A percentile compares a stretch with the other conserved stretches of the same genome.
These are phyloP conservation scores for Eupsilia transversa DNA, from an alignment of 2,888 invertebrate species.

Conservation along the genomic window DNA sequence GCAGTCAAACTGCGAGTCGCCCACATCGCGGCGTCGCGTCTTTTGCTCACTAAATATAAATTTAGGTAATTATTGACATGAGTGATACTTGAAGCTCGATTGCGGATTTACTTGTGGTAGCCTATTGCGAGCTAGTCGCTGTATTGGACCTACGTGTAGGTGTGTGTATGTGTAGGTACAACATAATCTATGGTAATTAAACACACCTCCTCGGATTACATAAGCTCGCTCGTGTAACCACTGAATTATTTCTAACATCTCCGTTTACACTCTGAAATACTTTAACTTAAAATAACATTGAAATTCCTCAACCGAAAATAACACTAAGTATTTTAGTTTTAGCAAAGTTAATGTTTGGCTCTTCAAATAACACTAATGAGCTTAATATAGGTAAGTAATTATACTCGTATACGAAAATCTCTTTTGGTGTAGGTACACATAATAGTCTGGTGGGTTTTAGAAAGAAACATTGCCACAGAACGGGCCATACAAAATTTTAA, in stretches of 20 bases:
- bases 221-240: constrained; percentile 4
- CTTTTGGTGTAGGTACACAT: constrained; percentile 4
- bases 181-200: constrained; percentile 46
- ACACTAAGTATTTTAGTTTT: neutral
- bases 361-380: constrained; percentile 4
- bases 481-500: constrained; percentile 14
- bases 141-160: neutral
- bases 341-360: constrained; percentile 6
- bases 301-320: neutral
- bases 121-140: constrained; percentile 37
- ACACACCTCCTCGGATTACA: constrained; percentile 20
- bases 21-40: neutral
- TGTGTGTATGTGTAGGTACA: neutral
- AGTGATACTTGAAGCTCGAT: constrained; percentile 43
- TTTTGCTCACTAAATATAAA: constrained; percentile 2
- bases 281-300: constrained; percentile 4
- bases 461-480: constrained; percentile 23
- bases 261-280: constrained; percentile 3
- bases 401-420: constrained; percentile 1
- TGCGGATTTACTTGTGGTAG: constrained; percentile 29
- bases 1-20: constrained; percentile 73
- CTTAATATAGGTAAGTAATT: constrained; percentile 20
- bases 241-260: constrained; percentile 22
- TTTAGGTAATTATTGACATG: constrained; percentile 64
- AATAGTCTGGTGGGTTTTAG: constrained; percentile 8